Evolutionary conservation across 2,797 vertebrate species (phyloP).

Genomic region (Remorina albescens): DNA sequence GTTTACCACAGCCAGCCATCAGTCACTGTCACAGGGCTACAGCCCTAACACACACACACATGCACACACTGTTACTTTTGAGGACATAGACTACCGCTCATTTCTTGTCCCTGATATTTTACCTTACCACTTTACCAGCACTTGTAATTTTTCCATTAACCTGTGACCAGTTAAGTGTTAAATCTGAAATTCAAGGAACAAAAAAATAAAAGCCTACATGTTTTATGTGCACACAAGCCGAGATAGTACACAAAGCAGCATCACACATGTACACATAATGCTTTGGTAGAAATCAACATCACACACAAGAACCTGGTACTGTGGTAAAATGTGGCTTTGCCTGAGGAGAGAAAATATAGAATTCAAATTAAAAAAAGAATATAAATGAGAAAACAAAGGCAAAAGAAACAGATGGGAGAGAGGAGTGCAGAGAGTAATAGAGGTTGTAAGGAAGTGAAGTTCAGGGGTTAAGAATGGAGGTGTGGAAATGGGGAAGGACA

Average conservation of each 20-base stretch:
- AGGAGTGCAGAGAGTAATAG: not conserved
- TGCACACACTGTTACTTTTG: conserved; percentile 1
- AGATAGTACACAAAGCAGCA: conserved; percentile 9
- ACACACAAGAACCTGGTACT: conserved; percentile 80
- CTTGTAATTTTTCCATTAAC: not conserved
- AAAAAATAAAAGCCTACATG: conserved; percentile 1
- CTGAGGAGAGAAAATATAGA: conserved; percentile 68
- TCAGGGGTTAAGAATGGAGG: conserved; percentile 64
- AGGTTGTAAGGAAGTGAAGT: conserved; percentile 31
- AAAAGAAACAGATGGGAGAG: not conserved
- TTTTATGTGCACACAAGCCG: not conserved
- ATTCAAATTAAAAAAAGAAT: conserved; percentile 31
- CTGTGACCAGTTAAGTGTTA: too few relatives aligned
- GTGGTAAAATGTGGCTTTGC: conserved; percentile 81
- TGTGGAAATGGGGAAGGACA: conserved; percentile 58
- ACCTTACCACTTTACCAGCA: too few relatives aligned
- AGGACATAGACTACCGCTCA: too few relatives aligned
- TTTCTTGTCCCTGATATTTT: too few relatives aligned
- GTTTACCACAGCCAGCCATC: conserved; percentile 84
- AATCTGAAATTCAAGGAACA: not conserved
- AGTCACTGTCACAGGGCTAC: conserved; percentile 83
- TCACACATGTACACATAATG: conserved; percentile 1
- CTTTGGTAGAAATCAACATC: not conserved
- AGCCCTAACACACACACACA: conserved; percentile 9
- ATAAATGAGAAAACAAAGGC: conserved; percentile 1